Evolutionary conservation across 2,888 invertebrate genomes (phyloP).

Genomic region (Petrolisthes cinctipes): DNA sequence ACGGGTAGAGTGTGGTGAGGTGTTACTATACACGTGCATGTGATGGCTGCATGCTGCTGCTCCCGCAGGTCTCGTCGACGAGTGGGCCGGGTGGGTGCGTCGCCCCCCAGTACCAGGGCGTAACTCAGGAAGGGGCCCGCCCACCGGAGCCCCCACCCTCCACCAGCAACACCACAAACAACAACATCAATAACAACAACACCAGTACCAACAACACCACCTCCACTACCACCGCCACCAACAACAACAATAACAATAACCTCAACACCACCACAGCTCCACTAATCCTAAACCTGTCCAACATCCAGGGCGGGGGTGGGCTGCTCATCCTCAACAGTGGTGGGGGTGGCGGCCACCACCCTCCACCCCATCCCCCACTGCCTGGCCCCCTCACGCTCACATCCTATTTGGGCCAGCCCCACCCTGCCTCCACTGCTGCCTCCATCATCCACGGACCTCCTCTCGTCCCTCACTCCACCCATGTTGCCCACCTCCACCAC

Average conservation of each 20-base stretch:
- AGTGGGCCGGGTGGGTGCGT: conserved; percentile 77
- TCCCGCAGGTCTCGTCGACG: conserved; percentile 79
- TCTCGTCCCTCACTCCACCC: conserved; percentile 64
- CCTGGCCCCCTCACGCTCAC: conserved; percentile 64
- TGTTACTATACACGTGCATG: conserved; percentile 53
- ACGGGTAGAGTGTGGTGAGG: conserved; percentile 46
- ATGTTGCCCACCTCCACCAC: conserved; percentile 66
- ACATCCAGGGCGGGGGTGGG: conserved; percentile 85
- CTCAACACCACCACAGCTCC: conserved; percentile 67
- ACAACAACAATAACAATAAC: conserved; percentile 55
- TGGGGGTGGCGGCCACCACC: conserved; percentile 52
- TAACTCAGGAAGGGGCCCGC: conserved; percentile 64
- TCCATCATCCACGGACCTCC: conserved; percentile 55
- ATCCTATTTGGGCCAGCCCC: conserved; percentile 64
- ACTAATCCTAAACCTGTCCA: conserved; percentile 84
- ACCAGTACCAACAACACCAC: conserved; percentile 54
- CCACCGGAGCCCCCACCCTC: conserved; percentile 63
- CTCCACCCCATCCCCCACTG: conserved; percentile 50
- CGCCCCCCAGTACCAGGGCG: conserved; percentile 64
- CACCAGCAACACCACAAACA: conserved; percentile 56
- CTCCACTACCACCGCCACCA: not conserved
- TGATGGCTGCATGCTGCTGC: conserved; percentile 59
- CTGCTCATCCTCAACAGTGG: conserved; percentile 80
- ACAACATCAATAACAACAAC: conserved; percentile 54
- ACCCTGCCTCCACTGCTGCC: conserved; percentile 53